Conservation (phyloP, 92 coral and sea anemone genomes). For the Bergia sp. region DNA sequence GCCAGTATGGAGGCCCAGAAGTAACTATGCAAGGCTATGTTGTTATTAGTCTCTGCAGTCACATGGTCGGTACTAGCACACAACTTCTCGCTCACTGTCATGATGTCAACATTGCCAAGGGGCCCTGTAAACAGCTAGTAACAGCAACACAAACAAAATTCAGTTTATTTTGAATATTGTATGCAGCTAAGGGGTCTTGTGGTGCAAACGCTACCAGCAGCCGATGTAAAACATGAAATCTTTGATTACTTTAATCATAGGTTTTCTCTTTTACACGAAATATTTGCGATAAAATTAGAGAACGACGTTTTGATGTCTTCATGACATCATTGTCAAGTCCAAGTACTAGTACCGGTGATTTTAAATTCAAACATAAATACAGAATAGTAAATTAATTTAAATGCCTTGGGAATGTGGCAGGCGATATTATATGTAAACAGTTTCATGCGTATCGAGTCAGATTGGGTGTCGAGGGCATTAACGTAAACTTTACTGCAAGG, state of each 20-base stretch:
- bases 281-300: too few species aligned
- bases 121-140: slow-evolving; percentile 85
- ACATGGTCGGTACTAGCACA: slow-evolving; percentile 80
- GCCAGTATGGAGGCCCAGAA: slow-evolving; percentile 90
- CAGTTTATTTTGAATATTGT: neutral
- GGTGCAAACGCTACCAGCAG: neutral
- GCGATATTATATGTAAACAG: too few species aligned
- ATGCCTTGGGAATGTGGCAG: too few species aligned
- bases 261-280: too few species aligned
- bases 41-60: slow-evolving; percentile 78
- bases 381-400: too few species aligned
- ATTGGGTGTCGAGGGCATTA: neutral
- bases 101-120: slow-evolving; percentile 80
- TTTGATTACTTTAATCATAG: neutral
- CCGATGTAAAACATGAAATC: neutral
- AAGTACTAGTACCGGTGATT: too few species aligned
- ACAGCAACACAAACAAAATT: neutral
- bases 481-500: neutral
- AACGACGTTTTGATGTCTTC: too few species aligned
- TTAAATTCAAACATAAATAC: too few species aligned
- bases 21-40: slow-evolving; percentile 74
- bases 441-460: too few species aligned
- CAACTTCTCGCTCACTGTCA: slow-evolving; percentile 83
- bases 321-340: too few species aligned
- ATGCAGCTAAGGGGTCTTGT: too few species aligned